Base-by-base conservation (phyloP, 2,888 invertebrate genomes). In the Brachyptera risi region DNA sequence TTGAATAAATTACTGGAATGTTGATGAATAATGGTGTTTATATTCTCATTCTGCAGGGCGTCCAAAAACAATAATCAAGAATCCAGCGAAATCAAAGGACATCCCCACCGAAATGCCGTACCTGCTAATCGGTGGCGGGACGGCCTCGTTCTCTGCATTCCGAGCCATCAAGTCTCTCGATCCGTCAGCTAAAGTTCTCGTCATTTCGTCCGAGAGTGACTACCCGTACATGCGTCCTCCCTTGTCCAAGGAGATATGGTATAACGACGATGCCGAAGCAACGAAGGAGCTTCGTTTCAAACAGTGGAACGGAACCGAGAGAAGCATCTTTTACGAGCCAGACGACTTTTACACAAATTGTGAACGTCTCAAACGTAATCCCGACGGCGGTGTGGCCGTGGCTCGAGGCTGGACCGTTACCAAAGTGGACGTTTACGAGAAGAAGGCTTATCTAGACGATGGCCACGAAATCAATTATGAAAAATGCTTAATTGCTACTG, bases 201-300 rank as follows among this genome's bases (percentile, higher is more conserved):
- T 96, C 67, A 81, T 97, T 70, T 84, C 89, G 56, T 87, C 87
- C 63, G 97, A 98, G 80, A 76, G 75, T 56, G 83, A 86, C 70
- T 83, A 84, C 68, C 98, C 98, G 0, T 97, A 99, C 75, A 96
- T 96, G 93, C 82, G 96, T 47, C 96, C 98, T 59, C 97, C 97
- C 51, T 82, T 99, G 65, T 95, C 95, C 27, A 98, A 96, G 79
- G 96, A 96, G 78, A 80, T 97, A 67, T 97, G 96, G 95, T 92
- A 87, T 72, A 85, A 83, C 72, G 83, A 84, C 56, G 83, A 87
- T 66, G 73, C 76, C 35, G 81, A 83, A 59, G 76, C 77, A 11
- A 71, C 73, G 3, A 76, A 81, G 65, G 79, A 83, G 63, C 83
- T 93, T 67, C 81, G 83, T 67, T 97, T 96, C 75, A 90, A 87